Evolutionary conservation across 2,797 vertebrate species (phyloP), one percentile per base, ranked within the genome.

Genomic region (Trachops cirrhosus): DNA sequence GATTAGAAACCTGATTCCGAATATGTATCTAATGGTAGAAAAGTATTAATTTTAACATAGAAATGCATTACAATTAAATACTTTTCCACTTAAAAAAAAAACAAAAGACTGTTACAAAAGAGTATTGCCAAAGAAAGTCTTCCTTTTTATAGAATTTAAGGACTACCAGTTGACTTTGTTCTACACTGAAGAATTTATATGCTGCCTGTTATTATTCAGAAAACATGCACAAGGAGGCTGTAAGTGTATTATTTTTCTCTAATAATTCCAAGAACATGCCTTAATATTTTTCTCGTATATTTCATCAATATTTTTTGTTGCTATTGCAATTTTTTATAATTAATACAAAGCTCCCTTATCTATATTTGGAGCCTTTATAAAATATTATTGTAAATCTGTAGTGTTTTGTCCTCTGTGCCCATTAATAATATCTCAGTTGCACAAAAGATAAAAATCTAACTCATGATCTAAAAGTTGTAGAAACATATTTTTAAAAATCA

Each of bases 1-100:
- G 75, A 87, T 70, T 93, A 82, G 74, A 84, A 94, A 87, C 24
- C 93, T 91, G 59, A 94, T 95, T 80, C n/a, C 87, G 64, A 59
- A 52, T 84, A 46, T 95, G 24, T 94, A 82, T 68, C 12, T 50
- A 93, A 41, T 91, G 39, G 32, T 82, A 62, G 67, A 79, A 71
- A 94, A 67, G 29, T 83, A 62, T 44, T 87, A 54, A 83, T 95
- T 90, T 92, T 91, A 95, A 57, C 14, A 14, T 54, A 73, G 11
- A 15, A n/a, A 84, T 89, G 5, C 1, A 39, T 82, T 95, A 46
- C 41, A 92, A 71, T 79, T 91, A 87, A 96, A 10, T 3, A 84
- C 46, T 84, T 92, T 59, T 19, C 14, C 3, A 34, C 32, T 50
- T 18, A 6, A 50, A 18, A 50, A 48, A 75, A 75, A 62, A 29